Evolutionary conservation across 2,888 invertebrate species (phyloP).

Genomic region (Panorpa germanica): DNA sequence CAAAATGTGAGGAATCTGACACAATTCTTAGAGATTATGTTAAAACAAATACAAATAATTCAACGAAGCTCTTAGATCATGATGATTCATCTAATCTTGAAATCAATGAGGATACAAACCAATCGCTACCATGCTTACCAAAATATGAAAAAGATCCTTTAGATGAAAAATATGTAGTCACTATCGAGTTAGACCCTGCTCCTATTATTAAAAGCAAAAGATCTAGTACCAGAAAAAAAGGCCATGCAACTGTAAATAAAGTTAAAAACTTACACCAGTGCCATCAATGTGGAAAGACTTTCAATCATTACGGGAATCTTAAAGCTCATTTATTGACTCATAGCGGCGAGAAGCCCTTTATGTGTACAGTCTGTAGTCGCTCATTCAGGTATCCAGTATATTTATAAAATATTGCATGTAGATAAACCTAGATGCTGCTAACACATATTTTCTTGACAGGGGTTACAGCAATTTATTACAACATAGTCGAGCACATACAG

Average conservation of each 20-base stretch:
- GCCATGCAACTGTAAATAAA: slow-evolving; percentile 12
- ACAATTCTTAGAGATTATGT: slow-evolving; percentile 17
- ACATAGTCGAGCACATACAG: slow-evolving; percentile 25
- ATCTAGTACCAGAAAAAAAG: slow-evolving; percentile 21
- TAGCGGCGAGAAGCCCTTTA: slow-evolving; percentile 24
- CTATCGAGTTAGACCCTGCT: background rate
- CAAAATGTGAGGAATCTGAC: slow-evolving; percentile 25
- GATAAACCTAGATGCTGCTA: slow-evolving; percentile 9
- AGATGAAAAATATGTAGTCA: background rate
- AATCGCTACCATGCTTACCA: no score
- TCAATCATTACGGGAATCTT: slow-evolving; percentile 27
- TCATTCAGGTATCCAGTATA: background rate
- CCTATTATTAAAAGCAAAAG: background rate
- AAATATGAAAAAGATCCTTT: slow-evolving; percentile 7
- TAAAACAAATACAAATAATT: background rate
- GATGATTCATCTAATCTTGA: no score
- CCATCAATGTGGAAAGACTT: slow-evolving; percentile 27
- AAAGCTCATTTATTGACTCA: slow-evolving; percentile 28
- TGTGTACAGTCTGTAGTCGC: slow-evolving; percentile 20
- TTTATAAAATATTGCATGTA: slow-evolving; percentile 24
- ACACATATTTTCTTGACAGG: slow-evolving; percentile 16
- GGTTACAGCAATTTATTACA: slow-evolving; percentile 29
- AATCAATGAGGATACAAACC: no score
- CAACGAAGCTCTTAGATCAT: slow-evolving; percentile 14
- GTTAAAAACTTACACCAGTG: slow-evolving; percentile 27